Conservation (phyloP, 2,888 invertebrate genomes). For the Trypoxylon attenuatum region DNA sequence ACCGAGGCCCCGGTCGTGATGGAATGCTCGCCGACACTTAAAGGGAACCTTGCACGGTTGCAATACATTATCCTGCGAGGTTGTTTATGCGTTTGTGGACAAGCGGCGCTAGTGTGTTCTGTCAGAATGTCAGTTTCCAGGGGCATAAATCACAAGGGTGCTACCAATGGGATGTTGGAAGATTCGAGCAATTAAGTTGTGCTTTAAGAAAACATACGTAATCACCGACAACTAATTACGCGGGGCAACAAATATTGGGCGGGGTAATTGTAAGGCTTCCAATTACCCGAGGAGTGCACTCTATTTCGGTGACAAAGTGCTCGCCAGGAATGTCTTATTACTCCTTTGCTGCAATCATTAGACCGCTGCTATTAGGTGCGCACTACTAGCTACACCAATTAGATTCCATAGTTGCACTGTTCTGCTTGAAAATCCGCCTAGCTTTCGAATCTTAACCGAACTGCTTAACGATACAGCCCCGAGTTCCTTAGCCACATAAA, state of each 20-base stretch:
- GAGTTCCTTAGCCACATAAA: too few relatives aligned
- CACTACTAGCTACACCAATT: background rate
- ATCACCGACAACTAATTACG: constrained; percentile 41
- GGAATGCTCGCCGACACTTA: too few relatives aligned
- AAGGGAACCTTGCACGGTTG: too few relatives aligned
- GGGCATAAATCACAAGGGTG: too few relatives aligned
- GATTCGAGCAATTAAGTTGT: constrained; percentile 16
- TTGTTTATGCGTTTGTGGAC: too few relatives aligned
- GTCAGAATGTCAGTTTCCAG: background rate
- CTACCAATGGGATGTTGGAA: constrained; percentile 6
- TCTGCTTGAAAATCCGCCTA: too few relatives aligned
- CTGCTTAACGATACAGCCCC: too few relatives aligned
- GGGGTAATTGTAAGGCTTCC: constrained; percentile 28
- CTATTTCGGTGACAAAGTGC: constrained; percentile 19
- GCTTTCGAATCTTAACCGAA: too few relatives aligned
- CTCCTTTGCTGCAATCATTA: constrained; percentile 18
- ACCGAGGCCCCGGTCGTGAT: too few relatives aligned
- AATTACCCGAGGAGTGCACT: constrained; percentile 23
- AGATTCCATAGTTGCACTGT: too few relatives aligned
- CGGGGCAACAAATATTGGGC: constrained; percentile 21
- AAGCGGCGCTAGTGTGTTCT: too few relatives aligned
- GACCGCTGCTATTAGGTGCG: constrained; percentile 27
- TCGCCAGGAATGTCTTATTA: constrained; percentile 28
- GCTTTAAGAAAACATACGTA: constrained; percentile 10
- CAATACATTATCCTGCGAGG: too few relatives aligned